phyloP scores from a whole-genome alignment of 1,140 invertebrate genomes.

The Drosophila albomicans region DNA sequence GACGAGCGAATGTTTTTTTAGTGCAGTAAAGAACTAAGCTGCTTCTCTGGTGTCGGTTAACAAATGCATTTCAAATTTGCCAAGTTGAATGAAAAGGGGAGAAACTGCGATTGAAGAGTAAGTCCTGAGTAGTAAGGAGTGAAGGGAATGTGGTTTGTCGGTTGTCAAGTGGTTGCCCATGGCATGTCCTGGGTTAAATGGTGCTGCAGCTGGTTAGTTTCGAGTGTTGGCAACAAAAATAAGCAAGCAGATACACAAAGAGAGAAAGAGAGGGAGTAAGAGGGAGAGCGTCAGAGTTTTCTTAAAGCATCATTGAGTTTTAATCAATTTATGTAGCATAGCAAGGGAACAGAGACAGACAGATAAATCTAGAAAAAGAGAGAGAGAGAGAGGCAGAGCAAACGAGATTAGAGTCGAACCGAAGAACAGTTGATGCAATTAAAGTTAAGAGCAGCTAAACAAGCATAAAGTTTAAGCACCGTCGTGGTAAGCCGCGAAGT shows the following conservation, averaged over 20 bases:
- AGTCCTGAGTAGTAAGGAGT: not conserved
- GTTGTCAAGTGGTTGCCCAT: slow-evolving; percentile 46
- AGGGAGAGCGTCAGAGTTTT: slow-evolving; percentile 10
- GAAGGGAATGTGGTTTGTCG: slow-evolving; percentile 13
- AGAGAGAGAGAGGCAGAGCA: not conserved
- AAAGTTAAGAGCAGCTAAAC: slow-evolving; percentile 54
- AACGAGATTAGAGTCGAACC: slow-evolving; percentile 17
- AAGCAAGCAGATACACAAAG: slow-evolving; percentile 15
- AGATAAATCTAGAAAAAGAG: not conserved
- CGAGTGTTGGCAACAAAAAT: slow-evolving; percentile 39
- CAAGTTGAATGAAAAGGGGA: slow-evolving; percentile 13
- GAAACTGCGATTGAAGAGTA: not conserved
- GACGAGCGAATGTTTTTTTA: slow-evolving; percentile 55
- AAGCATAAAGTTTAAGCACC: slow-evolving; percentile 45
- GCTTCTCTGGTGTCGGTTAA: slow-evolving; percentile 52
- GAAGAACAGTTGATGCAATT: slow-evolving; percentile 46
- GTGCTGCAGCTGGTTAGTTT: slow-evolving; percentile 35
- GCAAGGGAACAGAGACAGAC: not conserved
- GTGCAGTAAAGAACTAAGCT: slow-evolving; percentile 43
- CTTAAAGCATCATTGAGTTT: slow-evolving; percentile 59
- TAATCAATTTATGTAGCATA: slow-evolving; percentile 63
- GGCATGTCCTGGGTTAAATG: slow-evolving; percentile 45
- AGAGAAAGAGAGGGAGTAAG: slow-evolving; percentile 8
- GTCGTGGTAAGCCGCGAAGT: slow-evolving; percentile 43
- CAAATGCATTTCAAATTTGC: slow-evolving; percentile 71